Evolutionary conservation across 1,140 invertebrate genomes (phyloP).

Genomic region (Tetranychus urticae): DNA sequence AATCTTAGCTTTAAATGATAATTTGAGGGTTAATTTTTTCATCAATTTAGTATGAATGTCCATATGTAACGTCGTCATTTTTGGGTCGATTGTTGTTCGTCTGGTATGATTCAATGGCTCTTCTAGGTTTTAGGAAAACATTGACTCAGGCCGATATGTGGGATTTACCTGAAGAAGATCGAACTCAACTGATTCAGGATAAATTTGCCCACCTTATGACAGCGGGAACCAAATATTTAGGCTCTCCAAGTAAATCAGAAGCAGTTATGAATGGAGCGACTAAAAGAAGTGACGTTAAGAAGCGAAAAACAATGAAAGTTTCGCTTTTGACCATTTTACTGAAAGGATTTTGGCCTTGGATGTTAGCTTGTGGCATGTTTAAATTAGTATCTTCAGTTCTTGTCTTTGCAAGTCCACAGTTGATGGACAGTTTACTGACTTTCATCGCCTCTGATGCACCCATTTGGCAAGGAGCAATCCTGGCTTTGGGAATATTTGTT

Average conservation of each 20-base stretch:
- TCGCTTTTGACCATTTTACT: slow-evolving; percentile 12
- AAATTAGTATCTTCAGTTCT: background rate
- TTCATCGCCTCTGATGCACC: background rate
- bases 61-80: slow-evolving; percentile 37
- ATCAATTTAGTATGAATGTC: too few relatives aligned
- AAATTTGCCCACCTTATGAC: too few relatives aligned
- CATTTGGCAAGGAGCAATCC: background rate
- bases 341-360: background rate
- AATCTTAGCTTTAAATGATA: background rate
- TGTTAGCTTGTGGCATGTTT: background rate
- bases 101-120: slow-evolving; percentile 50
- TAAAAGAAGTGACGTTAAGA: background rate
- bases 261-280: background rate
- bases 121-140: slow-evolving; percentile 2
- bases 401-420: background rate
- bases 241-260: slow-evolving; percentile 40
- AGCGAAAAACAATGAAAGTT: background rate
- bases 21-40: too few relatives aligned
- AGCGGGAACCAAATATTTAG: background rate
- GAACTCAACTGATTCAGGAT: slow-evolving; percentile 25
- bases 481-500: background rate
- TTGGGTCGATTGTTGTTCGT: slow-evolving; percentile 60
- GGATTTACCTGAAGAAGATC: slow-evolving; percentile 32
- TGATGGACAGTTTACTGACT: background rate
- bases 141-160: slow-evolving; percentile 5